phyloP scores from a whole-genome alignment of 2,113 vertebrate species.

The Butorides virescens region DNA sequence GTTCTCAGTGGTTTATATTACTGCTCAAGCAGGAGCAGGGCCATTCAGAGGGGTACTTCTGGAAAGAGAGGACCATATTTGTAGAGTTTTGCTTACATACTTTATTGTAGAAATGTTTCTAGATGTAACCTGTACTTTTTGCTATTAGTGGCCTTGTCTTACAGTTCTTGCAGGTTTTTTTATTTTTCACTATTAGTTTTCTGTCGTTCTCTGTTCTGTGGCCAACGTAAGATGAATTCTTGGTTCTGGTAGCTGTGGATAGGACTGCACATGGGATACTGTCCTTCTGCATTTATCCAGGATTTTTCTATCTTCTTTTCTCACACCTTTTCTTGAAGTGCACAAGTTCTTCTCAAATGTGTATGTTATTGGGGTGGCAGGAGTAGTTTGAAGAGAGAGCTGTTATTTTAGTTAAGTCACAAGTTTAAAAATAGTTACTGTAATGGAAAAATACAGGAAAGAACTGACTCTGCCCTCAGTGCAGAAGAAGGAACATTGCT shows the following conservation, averaged over 20 bases:
- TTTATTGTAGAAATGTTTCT: neutral
- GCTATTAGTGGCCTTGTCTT: neutral
- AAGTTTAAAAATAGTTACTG: conserved; percentile 4
- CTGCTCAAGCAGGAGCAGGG: neutral
- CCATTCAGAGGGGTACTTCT: neutral
- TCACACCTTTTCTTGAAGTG: neutral
- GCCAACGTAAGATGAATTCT: neutral
- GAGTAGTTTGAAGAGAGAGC: neutral
- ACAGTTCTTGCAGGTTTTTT: neutral
- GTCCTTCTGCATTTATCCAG: neutral
- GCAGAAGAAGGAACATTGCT: neutral
- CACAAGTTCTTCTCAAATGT: neutral
- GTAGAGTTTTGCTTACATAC: neutral
- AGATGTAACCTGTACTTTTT: neutral
- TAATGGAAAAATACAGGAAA: neutral
- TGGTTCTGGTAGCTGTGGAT: neutral
- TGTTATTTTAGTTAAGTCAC: neutral
- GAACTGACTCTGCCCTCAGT: neutral
- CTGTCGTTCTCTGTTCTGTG: neutral
- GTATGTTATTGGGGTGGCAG: neutral
- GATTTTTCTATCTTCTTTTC: neutral
- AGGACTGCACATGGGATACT: neutral
- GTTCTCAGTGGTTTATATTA: neutral
- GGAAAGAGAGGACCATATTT: neutral
- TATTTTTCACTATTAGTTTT: neutral